Evolutionary conservation across 2,113 vertebrate genomes (phyloP), one percentile per base, ranked within the genome.

Genomic region (Morone chrysops): DNA sequence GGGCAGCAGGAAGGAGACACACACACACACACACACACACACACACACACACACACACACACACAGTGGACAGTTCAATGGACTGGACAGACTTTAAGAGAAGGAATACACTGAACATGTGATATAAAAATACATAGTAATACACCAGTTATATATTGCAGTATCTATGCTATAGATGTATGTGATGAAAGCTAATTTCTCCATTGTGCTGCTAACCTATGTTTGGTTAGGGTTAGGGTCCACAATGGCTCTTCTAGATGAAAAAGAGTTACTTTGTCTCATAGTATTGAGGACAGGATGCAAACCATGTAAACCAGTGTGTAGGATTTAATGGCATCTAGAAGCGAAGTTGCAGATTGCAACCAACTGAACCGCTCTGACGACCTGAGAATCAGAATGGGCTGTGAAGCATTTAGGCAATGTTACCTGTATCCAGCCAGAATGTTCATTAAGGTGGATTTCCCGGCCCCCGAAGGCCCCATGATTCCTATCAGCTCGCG

Each of bases 371-470:
- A 31, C 31, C 31, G 31, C 31, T 31, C 31, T 31, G 31, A 31
- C 31, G 3, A 31, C 31, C 31, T 31, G 31, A 31, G 31, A 31
- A 31, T 31, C 31, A 31, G 31, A 31, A 31, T 31, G 31, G 31
- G 31, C 31, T 31, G 31, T 31, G 31, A 31, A 31, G 31, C 31
- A 31, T 31, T 31, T 31, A 31, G 31, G 31, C 9, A 20, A 11
- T 63, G 94, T 95, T 87, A 99, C 98, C 97, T 97, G 95, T 99
- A 99, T 62, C 98, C 98, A 70, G 98, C 98, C 90, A 99, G 94
- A 92, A 99, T 97, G 93, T 99, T 98, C 98, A 99, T 99, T 12
- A 99, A 93, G 0, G 98, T 99, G 76, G 98, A 99, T 88, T 99
- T 99, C n/a, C 98, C 98, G 0, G 98, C 97, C 16, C 98, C 98